Conservation (phyloP, 1,140 invertebrate genomes). For the Apis cerana region DNA sequence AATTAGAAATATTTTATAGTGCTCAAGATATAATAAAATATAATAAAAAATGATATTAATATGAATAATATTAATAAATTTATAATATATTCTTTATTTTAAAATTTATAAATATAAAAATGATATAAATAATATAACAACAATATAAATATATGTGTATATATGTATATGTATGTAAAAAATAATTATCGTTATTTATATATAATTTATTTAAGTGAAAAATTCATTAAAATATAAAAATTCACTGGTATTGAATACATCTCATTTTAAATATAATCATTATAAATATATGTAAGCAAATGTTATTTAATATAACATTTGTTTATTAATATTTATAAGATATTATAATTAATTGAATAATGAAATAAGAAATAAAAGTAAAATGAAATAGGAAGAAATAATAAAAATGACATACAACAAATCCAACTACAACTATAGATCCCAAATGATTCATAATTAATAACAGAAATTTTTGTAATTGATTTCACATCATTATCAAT, state of each 20-base stretch:
- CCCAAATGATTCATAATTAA: background rate
- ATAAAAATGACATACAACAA: background rate
- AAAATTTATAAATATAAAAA: background rate
- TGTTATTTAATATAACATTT: no score
- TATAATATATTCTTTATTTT: background rate
- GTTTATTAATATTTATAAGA: background rate
- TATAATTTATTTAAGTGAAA: no score
- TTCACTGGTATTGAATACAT: background rate
- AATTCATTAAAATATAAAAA: no score
- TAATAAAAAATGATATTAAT: background rate
- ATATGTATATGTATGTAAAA: no score
- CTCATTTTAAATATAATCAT: no score
- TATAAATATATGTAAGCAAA: background rate
- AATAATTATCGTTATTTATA: no score
- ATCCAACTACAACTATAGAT: background rate
- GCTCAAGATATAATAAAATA: background rate
- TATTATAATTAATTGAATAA: background rate
- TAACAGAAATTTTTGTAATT: background rate
- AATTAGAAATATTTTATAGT: background rate
- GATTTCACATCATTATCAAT: background rate
- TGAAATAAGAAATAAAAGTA: background rate
- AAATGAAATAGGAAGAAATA: background rate
- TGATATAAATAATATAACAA: background rate
- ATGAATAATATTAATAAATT: background rate
- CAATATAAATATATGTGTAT: no score